These are phyloP conservation scores for Pristionchus maxplancki DNA, from an alignment of 2,888 invertebrate genomes.

Conservation along the genomic window DNA sequence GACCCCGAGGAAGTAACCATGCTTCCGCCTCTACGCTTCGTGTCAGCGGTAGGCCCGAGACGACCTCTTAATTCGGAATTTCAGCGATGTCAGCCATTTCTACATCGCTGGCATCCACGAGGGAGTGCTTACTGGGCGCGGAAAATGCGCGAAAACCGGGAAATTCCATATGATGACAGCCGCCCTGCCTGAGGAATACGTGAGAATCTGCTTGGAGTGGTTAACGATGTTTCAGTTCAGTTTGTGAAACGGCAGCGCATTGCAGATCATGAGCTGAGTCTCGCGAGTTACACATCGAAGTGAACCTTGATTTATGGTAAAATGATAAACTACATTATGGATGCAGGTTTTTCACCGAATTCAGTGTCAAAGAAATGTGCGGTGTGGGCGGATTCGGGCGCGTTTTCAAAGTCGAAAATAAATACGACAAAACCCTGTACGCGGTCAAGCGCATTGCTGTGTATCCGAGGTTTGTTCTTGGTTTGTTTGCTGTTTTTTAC, in stretches of 20 bases:
- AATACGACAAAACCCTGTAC: background rate
- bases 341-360: background rate
- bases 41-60: background rate
- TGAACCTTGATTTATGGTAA: too few species aligned
- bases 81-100: background rate
- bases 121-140: background rate
- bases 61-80: background rate
- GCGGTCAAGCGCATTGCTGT: background rate
- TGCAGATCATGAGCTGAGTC: too few species aligned
- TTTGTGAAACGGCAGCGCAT: too few species aligned
- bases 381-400: background rate
- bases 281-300: too few species aligned
- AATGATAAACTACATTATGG: too few species aligned
- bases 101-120: background rate
- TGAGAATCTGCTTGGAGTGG: too few species aligned
- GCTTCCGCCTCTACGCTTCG: background rate
- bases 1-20: background rate
- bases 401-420: background rate
- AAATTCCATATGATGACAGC: background rate
- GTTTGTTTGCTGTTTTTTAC: too few species aligned
- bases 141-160: background rate
- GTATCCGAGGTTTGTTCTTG: background rate
- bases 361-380: background rate
- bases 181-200: background rate
- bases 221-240: too few species aligned